Evolutionary conservation across 2,113 vertebrate genomes (phyloP).

Genomic region (Montifringilla adamsi): DNA sequence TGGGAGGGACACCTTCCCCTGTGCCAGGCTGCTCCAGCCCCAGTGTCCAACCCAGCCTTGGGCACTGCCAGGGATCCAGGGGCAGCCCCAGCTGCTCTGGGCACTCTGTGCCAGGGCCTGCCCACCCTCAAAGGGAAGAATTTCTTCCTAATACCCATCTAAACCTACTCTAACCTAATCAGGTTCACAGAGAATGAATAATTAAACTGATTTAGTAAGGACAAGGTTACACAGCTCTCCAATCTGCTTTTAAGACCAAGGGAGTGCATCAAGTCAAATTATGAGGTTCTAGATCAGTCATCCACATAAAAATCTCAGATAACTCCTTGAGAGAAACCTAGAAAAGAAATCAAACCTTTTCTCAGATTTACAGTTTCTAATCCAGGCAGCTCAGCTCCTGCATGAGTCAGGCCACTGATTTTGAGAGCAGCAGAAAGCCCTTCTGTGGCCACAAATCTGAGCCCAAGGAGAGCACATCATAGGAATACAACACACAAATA

Average conservation of each 20-base stretch:
- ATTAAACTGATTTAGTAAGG: neutral
- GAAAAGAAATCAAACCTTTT: neutral
- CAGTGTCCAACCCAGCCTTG: neutral
- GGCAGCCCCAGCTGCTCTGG: neutral
- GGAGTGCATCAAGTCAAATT: neutral
- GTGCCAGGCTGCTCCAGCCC: neutral
- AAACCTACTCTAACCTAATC: neutral
- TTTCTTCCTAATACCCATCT: neutral
- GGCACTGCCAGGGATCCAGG: neutral
- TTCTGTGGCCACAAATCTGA: neutral
- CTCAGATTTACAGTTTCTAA: neutral
- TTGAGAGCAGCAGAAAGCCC: neutral
- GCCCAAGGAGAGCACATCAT: neutral
- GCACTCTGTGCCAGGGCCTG: fast-evolving
- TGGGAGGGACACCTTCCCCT: neutral
- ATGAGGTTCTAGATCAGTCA: neutral
- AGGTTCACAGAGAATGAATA: neutral
- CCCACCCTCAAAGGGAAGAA: fast-evolving
- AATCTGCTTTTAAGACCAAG: neutral
- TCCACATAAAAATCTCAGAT: neutral
- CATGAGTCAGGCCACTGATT: neutral
- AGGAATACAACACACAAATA: neutral
- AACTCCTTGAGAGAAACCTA: neutral
- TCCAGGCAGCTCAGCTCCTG: neutral
- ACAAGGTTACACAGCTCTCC: neutral